Base-by-base conservation (phyloP, 2,113 vertebrate genomes). In the Pungitius pungitius region DNA sequence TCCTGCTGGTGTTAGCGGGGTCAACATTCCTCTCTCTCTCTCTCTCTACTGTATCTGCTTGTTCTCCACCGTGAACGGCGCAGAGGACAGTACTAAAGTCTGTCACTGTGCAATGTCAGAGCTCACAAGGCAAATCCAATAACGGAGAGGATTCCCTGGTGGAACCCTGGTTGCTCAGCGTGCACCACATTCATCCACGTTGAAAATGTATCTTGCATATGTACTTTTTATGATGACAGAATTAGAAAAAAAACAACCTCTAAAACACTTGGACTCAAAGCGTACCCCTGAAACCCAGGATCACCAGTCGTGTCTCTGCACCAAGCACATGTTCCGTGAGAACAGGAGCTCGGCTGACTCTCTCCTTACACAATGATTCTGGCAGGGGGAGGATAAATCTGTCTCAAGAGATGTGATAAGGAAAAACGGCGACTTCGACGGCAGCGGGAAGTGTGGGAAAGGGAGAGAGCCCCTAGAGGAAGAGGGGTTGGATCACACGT, bases 321-420 rank as follows among this genome's bases (percentile, higher is more conserved):
- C 43, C 18, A 12, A 80, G 17, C 40, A 49, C 12, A 73, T 27
- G 39, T 70, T 54, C 42, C 18, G 14, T 57, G 26, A 62, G 33
- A 69, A 40, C 68, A 35, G 77, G 60, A 71, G 33, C 59, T 56
- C 84, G 73, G 78, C 83, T 58, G 61, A 70, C 49, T 77, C 33
- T 47, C 20, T 67, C 15, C 40, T 42, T 13, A 9, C 54, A 69
- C 85, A 80, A 88, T 68, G 81, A 85, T 10, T 88, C 66, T 82
- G 70, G 72, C 85, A 89, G 81, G 80, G 57, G 58, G 58, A 60
- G 52, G 83, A 84, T 76, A 77, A 82, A 82, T 83, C 67, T 72
- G 81, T 81, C 86, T 73, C 30, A 0, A 20, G 80, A 80, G 63
- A 82, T 49, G 43, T 62, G 62, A 69, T 37, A 73, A 80, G 76